Base-by-base conservation (phyloP, 2,888 invertebrate species). In the Thalpophila matura region DNA sequence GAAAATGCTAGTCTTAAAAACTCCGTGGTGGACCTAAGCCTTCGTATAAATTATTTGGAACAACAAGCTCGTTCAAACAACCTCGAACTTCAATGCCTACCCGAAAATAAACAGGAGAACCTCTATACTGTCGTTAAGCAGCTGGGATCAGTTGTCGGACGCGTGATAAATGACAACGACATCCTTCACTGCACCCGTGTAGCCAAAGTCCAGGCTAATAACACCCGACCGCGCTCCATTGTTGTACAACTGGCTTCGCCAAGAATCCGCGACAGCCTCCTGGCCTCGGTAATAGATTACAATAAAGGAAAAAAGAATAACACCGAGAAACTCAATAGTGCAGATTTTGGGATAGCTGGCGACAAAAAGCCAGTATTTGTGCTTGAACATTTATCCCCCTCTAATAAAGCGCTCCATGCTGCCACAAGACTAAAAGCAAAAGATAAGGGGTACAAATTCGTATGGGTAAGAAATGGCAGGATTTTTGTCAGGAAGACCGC, bases 401-500 rank as follows among this genome's bases (percentile, higher is more conserved):
- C 27, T n/a, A 59, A 56, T 18, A 63, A 55, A 45, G 27, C 35
- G 1, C 45, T 70, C 0, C 66, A 66, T 26, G 58, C 62, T 1
- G 62, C 66, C 3, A 42, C 59, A 1, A 40, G 70, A 5, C 31
- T n/a, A 5, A 51, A 14, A 0, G 66, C 70, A 0, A 66, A 62
- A 18, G 56, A 55, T 1, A 58, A 47, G 10, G 50, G 38, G 0
- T 67, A 57, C 18, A 57, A 54, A 22, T 71, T 54, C 22, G 63
- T 70, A 1, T 70, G 65, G 70, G 20, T 65, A 3, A 43, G 57
- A 26, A 40, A n/a, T n/a, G n/a, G n/a, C n/a, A n/a, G n/a, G n/a
- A n/a, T n/a, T n/a, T n/a, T n/a, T n/a, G n/a, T n/a, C n/a, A n/a
- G n/a, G n/a, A n/a, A n/a, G n/a, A 54, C 16, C 6, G 43, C 50